Evolutionary conservation across 2,113 vertebrate species (phyloP).

Genomic region (Symphodus melops): DNA sequence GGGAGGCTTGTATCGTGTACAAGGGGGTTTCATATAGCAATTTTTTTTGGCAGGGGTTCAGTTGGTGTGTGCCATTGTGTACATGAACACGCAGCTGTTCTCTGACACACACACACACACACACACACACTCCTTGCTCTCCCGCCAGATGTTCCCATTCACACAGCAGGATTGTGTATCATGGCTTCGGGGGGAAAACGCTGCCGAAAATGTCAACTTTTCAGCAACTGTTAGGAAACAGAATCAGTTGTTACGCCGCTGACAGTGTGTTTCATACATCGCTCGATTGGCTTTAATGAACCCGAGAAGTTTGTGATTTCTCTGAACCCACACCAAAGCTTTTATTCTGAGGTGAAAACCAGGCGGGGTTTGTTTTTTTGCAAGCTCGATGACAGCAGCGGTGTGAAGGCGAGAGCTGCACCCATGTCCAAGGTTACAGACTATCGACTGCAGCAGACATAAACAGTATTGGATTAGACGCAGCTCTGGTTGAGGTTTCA

Average conservation of each 20-base stretch:
- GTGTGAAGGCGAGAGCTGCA: conserved; percentile 12
- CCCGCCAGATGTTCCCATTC: conserved; percentile 73
- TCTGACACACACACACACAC: conserved; percentile 51
- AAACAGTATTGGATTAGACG: conserved; percentile 61
- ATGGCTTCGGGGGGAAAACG: conserved; percentile 54
- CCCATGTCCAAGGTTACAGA: conserved; percentile 58
- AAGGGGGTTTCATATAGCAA: conserved; percentile 52
- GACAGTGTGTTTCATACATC: conserved; percentile 30
- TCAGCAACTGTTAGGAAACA: conserved; percentile 42
- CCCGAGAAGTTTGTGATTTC: background rate
- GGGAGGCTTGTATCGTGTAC: conserved; percentile 11
- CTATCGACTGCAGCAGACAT: conserved; percentile 56
- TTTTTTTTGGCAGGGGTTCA: conserved; percentile 57
- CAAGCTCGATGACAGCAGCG: conserved; percentile 24
- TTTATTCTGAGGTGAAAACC: conserved; percentile 19
- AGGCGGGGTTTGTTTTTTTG: conserved; percentile 23
- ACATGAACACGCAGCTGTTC: conserved; percentile 65
- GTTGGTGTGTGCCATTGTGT: conserved; percentile 57
- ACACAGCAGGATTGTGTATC: conserved; percentile 67
- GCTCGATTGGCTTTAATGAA: conserved; percentile 27
- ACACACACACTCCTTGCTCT: conserved; percentile 22
- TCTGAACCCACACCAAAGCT: background rate
- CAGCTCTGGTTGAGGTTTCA: conserved; percentile 47
- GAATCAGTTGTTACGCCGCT: background rate
- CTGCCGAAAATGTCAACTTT: conserved; percentile 63